phyloP scores from a whole-genome alignment of 2,113 vertebrate species.

The pig (Sus scrofa) region T2T-Sscrofa CM000824.6:172710501-172711000 shows the following conservation, averaged over 20 bases:
- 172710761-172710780: neutral
- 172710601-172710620: neutral
- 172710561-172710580: neutral
- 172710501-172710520: neutral
- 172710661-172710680: neutral
- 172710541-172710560: neutral
- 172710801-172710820: neutral
- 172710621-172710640: neutral
- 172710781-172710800: neutral
- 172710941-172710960: neutral
- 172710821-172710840: neutral
- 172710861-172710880: neutral
- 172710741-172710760: neutral
- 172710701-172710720: neutral
- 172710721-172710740: neutral
- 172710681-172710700: neutral
- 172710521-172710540: neutral
- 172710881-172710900: neutral
- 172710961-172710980: neutral
- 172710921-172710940: neutral
- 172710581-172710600: fast-evolving
- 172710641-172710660: neutral
- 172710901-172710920: neutral
- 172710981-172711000: neutral
- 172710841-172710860: neutral